Base-by-base conservation (phyloP, 2,888 invertebrate species). In the Bellardia pandia region DNA sequence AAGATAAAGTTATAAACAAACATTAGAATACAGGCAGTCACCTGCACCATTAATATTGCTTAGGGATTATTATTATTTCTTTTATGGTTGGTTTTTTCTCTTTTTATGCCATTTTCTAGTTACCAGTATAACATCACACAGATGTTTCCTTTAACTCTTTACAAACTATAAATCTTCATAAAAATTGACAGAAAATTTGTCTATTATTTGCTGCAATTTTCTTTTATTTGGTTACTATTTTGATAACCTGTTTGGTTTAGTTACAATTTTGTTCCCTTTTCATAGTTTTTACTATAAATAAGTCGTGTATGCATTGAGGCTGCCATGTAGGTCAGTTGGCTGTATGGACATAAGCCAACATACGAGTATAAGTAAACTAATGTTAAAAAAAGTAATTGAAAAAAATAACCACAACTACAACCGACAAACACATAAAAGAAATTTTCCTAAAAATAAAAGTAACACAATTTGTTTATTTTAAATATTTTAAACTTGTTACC, bases 131-230 rank as follows among this genome's bases (percentile, higher is more conserved):
- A 58, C 9, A 58, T 33, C 30, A 13, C 13, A 77, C 86, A 86
- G 82, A 82, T 86, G 86, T 69, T 82, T 40, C 53, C 66, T 76
- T 80, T 72, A 72, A 62, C 68, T 80, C 48, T 62, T 81, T 77
- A 33, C 42, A 56, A 81, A 81, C 75, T 68, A 81, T 81, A 87
- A 85, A 87, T 87, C 85, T 81, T 85, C 77, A 85, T 78, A 81
- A 78, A 85, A 74, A 81, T 81, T 68, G 56, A 81, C 68, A 74
- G 76, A 79, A 80, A 53, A 74, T 60, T 75, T 51, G 56, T 64
- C 53, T 51, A 56, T 45, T 81, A 42, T 48, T 60, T 68, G 7
- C 14, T 5, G 40, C 13, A 62, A 23, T 16, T 81, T 13, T 53
- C 23, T 37, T 48, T 71, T 64, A 14, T 68, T 68, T 45, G 51